phyloP scores from a whole-genome alignment of 2,113 vertebrate species.

The Rattus rattus region DNA sequence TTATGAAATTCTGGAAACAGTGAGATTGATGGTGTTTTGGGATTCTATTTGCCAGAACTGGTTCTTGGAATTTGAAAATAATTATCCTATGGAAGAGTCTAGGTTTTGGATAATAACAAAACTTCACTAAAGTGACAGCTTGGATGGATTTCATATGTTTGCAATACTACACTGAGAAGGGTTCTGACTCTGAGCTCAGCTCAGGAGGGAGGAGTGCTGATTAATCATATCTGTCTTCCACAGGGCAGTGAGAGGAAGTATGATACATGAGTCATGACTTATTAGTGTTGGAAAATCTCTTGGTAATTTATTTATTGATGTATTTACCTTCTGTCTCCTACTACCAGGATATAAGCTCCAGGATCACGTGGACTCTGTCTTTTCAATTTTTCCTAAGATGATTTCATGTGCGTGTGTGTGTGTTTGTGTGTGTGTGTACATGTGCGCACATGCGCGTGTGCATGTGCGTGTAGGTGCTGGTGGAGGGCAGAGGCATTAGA shows the following conservation, averaged over 20 bases:
- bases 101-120: background rate
- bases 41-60: background rate
- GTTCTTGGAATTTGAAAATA: slow-evolving; percentile 30
- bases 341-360: background rate
- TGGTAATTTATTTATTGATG: background rate
- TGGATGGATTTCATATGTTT: slow-evolving; percentile 9
- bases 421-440: background rate
- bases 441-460: background rate
- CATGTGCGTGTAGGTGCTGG: too few relatives aligned
- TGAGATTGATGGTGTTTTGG: background rate
- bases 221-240: slow-evolving; percentile 3
- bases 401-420: background rate
- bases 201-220: background rate
- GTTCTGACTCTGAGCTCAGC: background rate
- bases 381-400: background rate
- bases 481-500: background rate
- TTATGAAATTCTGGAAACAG: background rate
- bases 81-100: background rate
- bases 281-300: background rate
- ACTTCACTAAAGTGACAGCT: background rate
- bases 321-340: background rate
- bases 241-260: background rate
- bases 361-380: background rate
- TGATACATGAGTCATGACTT: background rate
- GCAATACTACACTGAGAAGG: background rate